Base-by-base conservation (phyloP, 2,113 vertebrate genomes). In the Syngnathus typhle region DNA sequence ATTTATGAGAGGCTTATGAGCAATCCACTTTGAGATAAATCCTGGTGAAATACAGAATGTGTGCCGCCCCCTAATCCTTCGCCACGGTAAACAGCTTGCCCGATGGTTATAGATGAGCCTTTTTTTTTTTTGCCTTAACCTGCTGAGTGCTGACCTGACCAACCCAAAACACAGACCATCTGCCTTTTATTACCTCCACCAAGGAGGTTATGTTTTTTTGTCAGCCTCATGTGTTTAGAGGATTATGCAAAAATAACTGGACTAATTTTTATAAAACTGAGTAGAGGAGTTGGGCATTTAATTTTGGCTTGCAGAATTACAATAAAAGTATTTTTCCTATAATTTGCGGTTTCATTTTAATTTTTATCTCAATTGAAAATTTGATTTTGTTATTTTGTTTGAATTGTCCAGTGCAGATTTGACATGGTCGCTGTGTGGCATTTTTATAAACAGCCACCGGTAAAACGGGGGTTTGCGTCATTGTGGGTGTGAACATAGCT, bases 51-150 rank as follows among this genome's bases (percentile, higher is more conserved):
- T 85, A 71, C 55, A 58, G 55, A 16, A 58, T 87, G 74, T 70
- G 68, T 39, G 66, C 81, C 75, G 75, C 65, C 78, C 82, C 74
- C 23, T 85, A 88, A 90, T 90, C 87, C 82, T 67, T 66, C 38
- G 70, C 73, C 72, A 83, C 88, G 77, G 82, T 73, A 79, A 91
- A 83, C 88, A 89, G 83, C 87, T 47, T 89, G 88, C 83, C 77
- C 13, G 71, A 4, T 67, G 79, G 80, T 88, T 86, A 85, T 61
- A 74, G 71, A 73, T 82, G 87, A 77, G 81, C 79, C 32, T 56
- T 56, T 56, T 32, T 54, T 7, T 52, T 55, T 55, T 56, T 56
- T 75, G 79, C 73, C 79, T 85, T 84, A 86, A 88, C 84, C 84
- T 84, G 77, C 72, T 3, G 72, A 65, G 72, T 19, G n/a, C 37